A percentile compares a stretch with the other conserved stretches of the same genome.
Conservation (phyloP, 2,888 invertebrate genomes). For the Glaucopsyche alexis region DNA sequence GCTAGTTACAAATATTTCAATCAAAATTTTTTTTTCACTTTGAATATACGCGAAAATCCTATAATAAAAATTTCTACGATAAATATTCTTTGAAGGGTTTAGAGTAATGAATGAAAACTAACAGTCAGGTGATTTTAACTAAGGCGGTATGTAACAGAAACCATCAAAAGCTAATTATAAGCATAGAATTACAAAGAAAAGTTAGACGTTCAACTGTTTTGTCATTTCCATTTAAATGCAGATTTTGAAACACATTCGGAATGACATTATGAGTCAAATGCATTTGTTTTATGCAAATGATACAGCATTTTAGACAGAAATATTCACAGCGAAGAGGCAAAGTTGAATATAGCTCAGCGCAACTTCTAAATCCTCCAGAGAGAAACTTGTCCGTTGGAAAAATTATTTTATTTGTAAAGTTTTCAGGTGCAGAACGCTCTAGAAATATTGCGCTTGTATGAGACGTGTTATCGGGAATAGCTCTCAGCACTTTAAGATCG, state of each 20-base stretch:
- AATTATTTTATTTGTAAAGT: conserved; percentile 27
- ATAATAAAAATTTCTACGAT: too few species aligned
- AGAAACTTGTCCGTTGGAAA: conserved; percentile 23
- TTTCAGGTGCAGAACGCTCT: conserved; percentile 17
- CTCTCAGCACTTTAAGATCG: conserved; percentile 15
- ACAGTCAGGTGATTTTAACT: background rate
- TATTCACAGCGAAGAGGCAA: conserved; percentile 11
- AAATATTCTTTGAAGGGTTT: background rate
- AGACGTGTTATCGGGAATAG: conserved; percentile 16
- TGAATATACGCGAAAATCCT: too few species aligned
- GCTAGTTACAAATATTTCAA: too few species aligned
- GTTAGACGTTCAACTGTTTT: background rate
- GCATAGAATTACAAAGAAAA: background rate
- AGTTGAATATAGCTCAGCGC: conserved; percentile 18
- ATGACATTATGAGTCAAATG: conserved; percentile 4
- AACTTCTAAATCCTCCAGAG: conserved; percentile 14
- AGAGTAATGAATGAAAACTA: background rate
- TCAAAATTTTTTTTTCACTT: too few species aligned
- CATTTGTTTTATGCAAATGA: conserved; percentile 24
- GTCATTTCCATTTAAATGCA: conserved; percentile 8
- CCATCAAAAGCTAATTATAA: background rate
- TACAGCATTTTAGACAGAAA: conserved; percentile 16
- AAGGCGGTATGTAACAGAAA: background rate
- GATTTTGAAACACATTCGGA: background rate
- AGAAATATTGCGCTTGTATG: conserved; percentile 1